Evolutionary conservation across 1,140 invertebrate species (phyloP), one percentile per base, ranked within the genome.

Genomic region (Diabrotica undecimpunctata): DNA sequence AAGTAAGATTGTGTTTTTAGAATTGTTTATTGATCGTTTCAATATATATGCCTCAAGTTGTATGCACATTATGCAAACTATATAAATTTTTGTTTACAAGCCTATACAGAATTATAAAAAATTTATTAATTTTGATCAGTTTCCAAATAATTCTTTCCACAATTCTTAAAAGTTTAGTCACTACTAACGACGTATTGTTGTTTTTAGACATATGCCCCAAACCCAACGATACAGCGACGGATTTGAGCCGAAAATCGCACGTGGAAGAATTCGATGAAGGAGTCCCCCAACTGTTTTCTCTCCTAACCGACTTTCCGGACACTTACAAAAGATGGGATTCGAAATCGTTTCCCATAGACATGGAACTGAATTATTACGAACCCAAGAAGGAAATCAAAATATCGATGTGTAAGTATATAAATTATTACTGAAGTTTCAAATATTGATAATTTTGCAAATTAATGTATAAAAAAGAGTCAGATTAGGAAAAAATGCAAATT

Each of bases 161-260:
- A 25, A 25, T 25, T 25, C 1, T 25, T 25, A 25, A 25, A 25
- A 25, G 1, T 25, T 25, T 25, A 25, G 4, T 25, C 4, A 25
- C 25, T 25, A 25, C 3, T 54, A 54, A 54, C 53, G 7, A 13
- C 8, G 38, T 55, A 7, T 66, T 72, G 63, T 79, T 82, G 12
- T 74, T 93, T 91, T 9, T 35, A 71, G 70, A 95, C 75, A 87
- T 97, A 77, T 97, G 95, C 80, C 93, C 93, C 0, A 92, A 93
- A 76, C 87, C 88, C 35, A 93, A 93, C 75, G 83, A 88, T 72
- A 89, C 90, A 7, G 83, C 86, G 39, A 80, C 76, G 5, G 84
- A 88, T 38, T 11, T 67, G 81, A 77, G 94, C 56, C 88, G 87
- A 88, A 87, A 74, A 65, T 95, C 92, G 5, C 90, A 96, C 75